These are phyloP conservation scores for Erithacus rubecula DNA, from an alignment of 2,797 vertebrate genomes.

Conservation along the genomic window DNA sequence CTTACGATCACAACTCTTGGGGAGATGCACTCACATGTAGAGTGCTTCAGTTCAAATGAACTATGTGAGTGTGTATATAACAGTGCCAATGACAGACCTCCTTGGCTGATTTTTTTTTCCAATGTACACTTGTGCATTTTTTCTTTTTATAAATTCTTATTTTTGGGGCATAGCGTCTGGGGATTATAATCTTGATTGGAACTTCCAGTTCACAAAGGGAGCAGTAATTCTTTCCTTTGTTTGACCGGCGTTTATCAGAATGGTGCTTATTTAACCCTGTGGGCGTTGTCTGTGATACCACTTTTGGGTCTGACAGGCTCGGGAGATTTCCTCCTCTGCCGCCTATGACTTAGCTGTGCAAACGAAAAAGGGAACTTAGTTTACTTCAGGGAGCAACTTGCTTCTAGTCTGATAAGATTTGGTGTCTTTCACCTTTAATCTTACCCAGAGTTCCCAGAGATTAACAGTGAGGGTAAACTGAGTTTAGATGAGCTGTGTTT, in stretches of 20 bases:
- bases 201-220: constrained; percentile 41
- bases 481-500: not conserved
- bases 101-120: not conserved
- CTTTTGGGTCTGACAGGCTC: constrained; percentile 39
- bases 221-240: constrained; percentile 58
- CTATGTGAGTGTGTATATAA: not conserved
- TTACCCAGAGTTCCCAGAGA: not conserved
- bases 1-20: not conserved
- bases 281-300: constrained; percentile 49
- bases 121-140: not conserved
- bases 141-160: not conserved
- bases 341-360: constrained; percentile 45
- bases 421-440: not conserved
- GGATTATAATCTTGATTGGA: constrained; percentile 35
- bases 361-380: constrained; percentile 60
- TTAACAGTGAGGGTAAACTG: not conserved
- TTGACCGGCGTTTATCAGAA: constrained; percentile 19
- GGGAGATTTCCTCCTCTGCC: constrained; percentile 56
- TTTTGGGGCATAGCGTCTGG: constrained; percentile 3
- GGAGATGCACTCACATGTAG: not conserved
- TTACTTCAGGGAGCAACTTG: constrained; percentile 52
- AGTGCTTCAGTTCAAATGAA: constrained; percentile 5
- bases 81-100: not conserved
- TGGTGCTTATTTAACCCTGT: constrained; percentile 45
- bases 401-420: constrained; percentile 44